Conservation (phyloP, 2,113 vertebrate genomes). For the Steatornis caripensis region DNA sequence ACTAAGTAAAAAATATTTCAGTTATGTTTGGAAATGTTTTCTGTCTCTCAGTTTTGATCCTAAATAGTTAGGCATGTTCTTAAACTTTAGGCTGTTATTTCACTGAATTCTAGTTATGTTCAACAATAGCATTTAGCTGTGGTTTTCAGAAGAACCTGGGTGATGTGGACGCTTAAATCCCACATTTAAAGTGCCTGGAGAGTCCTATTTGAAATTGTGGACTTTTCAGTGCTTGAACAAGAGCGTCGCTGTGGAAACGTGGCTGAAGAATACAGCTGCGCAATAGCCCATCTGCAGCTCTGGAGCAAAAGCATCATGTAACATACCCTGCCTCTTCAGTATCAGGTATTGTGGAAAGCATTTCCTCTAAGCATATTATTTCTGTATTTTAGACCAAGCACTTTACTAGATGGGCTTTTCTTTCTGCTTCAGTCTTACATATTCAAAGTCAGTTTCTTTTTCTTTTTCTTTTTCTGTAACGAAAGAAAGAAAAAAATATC, state of each 20-base stretch:
- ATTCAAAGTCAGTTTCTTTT: not conserved
- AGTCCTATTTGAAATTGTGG: not conserved
- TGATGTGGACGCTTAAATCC: not conserved
- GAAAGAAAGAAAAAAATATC: not conserved
- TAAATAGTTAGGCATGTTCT: not conserved
- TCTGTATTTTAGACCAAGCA: not conserved
- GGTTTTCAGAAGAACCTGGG: not conserved
- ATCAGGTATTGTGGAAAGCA: not conserved
- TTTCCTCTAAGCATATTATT: not conserved
- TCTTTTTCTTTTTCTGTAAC: not conserved
- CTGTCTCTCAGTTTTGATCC: not conserved
- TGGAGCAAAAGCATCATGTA: not conserved
- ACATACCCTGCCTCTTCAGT: not conserved
- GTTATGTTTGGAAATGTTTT: not conserved
- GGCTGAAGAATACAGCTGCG: not conserved
- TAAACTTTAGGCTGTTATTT: not conserved
- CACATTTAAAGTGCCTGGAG: not conserved
- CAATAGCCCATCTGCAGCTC: not conserved
- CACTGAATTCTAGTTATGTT: not conserved
- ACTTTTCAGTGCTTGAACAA: not conserved
- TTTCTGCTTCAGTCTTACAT: not conserved
- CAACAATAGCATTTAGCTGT: not conserved
- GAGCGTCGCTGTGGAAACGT: not conserved
- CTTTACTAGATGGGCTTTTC: not conserved
- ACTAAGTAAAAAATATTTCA: constrained; percentile 34